Evolutionary conservation across 2,888 invertebrate genomes (phyloP), one percentile per base, ranked within the genome.

Genomic region (Gymnosoma rotundatum): DNA sequence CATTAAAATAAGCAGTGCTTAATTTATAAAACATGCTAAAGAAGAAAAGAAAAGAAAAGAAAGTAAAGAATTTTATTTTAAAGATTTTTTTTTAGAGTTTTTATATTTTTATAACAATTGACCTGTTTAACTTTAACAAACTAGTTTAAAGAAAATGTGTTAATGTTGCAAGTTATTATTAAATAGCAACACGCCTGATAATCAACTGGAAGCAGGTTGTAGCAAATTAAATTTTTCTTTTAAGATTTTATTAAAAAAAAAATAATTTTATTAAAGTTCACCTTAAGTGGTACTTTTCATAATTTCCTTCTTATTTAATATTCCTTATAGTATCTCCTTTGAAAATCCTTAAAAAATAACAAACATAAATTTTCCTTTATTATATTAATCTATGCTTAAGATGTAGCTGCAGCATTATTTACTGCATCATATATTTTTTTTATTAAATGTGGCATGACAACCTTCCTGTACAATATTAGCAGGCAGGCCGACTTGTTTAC

Each of bases 271-370:
- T 64, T 21, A 75, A 32, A 64, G 81, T 75, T 75, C 70, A 81
- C 14, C 69, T 82, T 76, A 72, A 75, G 81, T 70, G 81, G 63
- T 76, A 82, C 58, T 82, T 82, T 70, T 72, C 58, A 75, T 58
- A 82, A 81, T 76, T 52, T 76, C 32, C 52, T 42, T 60, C 14
- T 45, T 61, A 18, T 52, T 20, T 38, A 50, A 50, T 45, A 8
- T n/a, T 18, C 38, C 8, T 21, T 48, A 25, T 10, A 32, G 8
- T 32, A 48, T 48, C 60, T 18, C 54, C 54, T 52, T 79, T 67
- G 48, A 79, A 66, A 60, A 54, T 25, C 45, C 52, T 64, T 42
- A 2, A 12, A 2, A 42, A 42, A 42, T 12, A 42, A 42, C 1
- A 12, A 12, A 10, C 38, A 10, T 38, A 2, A 6, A 42, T 12